Base-by-base conservation (phyloP, 2,113 vertebrate genomes). In the Orcinus orca region DNA sequence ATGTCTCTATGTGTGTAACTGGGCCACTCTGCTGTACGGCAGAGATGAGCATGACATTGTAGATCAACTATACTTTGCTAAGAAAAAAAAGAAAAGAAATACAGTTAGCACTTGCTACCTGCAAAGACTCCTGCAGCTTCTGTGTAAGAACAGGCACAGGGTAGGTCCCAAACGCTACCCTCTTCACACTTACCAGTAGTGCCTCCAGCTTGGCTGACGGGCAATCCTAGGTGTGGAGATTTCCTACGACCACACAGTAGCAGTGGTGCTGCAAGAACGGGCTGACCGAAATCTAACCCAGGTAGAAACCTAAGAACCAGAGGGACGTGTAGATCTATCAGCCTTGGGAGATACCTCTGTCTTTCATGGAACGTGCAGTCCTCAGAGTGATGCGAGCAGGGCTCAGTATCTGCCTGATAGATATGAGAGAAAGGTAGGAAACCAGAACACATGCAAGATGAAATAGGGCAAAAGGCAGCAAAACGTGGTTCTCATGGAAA, bases 401-500 rank as follows among this genome's bases (percentile, higher is more conserved):
- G 11, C 68, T 29, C 41, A 6, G 36, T 9, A 13, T 36, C 44
- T 0, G 17, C 68, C 18, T 21, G 36, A 26, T 9, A 20, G 33
- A 55, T 1, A 12, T 0, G 0, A 60, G 29, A 67, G 60, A 36
- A 31, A 33, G 29, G 18, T 23, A 8, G 33, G 67, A 33, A 65
- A 21, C 50, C 58, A n/a, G 17, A 3, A 0, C 3, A 2, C 2
- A 3, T 2, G 8, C 20, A 18, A 44, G 11, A 47, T 23, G 79
- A 63, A n/a, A 18, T 0, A 9, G 73, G 31, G 44, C 5, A 7
- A 25, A 33, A 38, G 38, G n/a, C 31, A 5, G 3, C 3, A 20
- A 13, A 15, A 3, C 3, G 8, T 4, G 21, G 18, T 1, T 1
- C 11, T 55, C 15, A 0, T 0, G 6, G 47, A 8, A 17, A 47